phyloP scores from a whole-genome alignment of 2,113 vertebrate genomes.

The Siphamia tubifer region DNA sequence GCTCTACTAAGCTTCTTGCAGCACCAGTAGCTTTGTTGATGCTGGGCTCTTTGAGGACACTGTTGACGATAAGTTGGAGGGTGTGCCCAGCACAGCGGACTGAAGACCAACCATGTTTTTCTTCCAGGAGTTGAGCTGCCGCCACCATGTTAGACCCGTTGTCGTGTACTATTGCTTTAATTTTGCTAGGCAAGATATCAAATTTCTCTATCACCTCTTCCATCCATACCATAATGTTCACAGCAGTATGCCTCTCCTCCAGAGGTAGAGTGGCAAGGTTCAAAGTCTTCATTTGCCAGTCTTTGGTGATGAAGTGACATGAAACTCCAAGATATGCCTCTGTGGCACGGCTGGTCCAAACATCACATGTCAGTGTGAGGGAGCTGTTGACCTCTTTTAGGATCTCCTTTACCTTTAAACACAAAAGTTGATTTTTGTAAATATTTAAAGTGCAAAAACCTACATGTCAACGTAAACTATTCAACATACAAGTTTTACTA shows the following conservation, averaged over 20 bases:
- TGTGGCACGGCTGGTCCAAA: neutral
- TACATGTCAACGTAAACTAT: too few species aligned
- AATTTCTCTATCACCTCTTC: slow-evolving; percentile 12
- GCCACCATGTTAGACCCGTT: slow-evolving; percentile 16
- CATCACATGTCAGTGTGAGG: neutral
- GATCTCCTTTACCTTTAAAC: too few species aligned
- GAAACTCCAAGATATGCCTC: slow-evolving; percentile 29
- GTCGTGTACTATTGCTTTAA: slow-evolving; percentile 1
- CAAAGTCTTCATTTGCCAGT: slow-evolving; percentile 29
- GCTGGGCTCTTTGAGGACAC: neutral
- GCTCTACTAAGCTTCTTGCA: slow-evolving; percentile 5
- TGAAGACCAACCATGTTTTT: slow-evolving; percentile 10
- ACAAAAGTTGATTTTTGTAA: too few species aligned
- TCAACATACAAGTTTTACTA: too few species aligned
- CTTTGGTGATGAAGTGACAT: slow-evolving; percentile 23
- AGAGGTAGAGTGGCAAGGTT: slow-evolving; percentile 30
- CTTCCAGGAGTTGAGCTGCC: slow-evolving; percentile 1
- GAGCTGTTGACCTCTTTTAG: too few species aligned
- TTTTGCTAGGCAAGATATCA: slow-evolving; percentile 1
- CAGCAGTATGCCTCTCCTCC: slow-evolving; percentile 31
- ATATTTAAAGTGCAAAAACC: too few species aligned
- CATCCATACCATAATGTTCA: slow-evolving; percentile 22
- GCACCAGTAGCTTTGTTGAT: neutral
- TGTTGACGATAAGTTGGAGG: neutral
- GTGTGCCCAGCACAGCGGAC: slow-evolving; percentile 35